Evolutionary conservation across 2,888 invertebrate genomes (phyloP).

Genomic region (Acanthosepion pharaonis): DNA sequence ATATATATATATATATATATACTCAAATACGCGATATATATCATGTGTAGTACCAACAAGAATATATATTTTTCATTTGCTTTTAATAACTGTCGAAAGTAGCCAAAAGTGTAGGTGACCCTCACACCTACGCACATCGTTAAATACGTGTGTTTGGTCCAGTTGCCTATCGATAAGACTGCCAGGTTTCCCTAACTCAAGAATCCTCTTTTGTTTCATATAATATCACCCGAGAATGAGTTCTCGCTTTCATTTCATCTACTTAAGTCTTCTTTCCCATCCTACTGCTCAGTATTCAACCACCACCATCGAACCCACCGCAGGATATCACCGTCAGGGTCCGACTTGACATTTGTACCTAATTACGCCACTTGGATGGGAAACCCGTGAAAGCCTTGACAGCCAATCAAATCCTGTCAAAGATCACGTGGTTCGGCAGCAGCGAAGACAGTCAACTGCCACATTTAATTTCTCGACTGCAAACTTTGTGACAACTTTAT

Average conservation of each 20-base stretch:
- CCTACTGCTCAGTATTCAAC: background rate
- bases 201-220: background rate
- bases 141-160: background rate
- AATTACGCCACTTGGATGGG: slow-evolving; percentile 33
- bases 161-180: background rate
- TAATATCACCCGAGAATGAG: background rate
- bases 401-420: background rate
- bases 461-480: background rate
- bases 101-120: no score
- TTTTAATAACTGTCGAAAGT: no score
- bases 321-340: slow-evolving; percentile 33
- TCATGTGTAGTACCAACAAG: no score
- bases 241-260: background rate
- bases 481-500: background rate
- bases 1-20: no score
- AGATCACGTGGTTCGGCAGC: background rate
- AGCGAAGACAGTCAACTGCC: slow-evolving; percentile 11
- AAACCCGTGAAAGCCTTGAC: background rate
- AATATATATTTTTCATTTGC: no score
- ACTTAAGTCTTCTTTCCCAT: background rate
- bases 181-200: background rate
- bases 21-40: no score
- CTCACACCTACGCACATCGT: no score
- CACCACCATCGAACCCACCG: background rate
- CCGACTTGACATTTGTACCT: slow-evolving; percentile 33